phyloP scores from a whole-genome alignment of 2,888 invertebrate genomes.

The Ochropacha duplaris region DNA sequence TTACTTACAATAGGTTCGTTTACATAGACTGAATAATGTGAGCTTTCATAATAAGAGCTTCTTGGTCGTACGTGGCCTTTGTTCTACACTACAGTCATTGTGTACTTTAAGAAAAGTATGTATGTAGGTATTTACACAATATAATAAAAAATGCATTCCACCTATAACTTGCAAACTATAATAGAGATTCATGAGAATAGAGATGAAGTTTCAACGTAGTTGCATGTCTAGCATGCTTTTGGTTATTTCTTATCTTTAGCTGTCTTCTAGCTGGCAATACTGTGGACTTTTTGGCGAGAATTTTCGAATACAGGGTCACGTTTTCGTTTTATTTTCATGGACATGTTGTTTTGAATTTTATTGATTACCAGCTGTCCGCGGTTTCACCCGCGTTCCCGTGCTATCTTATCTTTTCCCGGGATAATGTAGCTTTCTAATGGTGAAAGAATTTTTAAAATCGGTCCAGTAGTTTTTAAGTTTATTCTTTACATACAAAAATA shows the following conservation, averaged over 20 bases:
- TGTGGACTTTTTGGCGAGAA: neutral
- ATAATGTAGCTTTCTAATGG: no score
- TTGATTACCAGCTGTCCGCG: no score
- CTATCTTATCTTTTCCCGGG: no score
- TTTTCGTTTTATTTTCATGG: no score
- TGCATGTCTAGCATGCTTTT: neutral
- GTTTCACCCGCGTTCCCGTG: no score
- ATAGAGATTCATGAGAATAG: no score
- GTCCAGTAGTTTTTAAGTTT: no score
- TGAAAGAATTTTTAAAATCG: no score
- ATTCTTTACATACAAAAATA: no score
- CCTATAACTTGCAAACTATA: neutral
- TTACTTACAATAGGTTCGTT: neutral
- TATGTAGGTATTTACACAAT: neutral
- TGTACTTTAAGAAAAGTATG: neutral
- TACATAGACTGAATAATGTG: neutral
- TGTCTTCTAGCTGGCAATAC: neutral
- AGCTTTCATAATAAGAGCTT: neutral
- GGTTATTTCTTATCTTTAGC: neutral
- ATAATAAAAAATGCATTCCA: neutral
- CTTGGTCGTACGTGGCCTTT: neutral
- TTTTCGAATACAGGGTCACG: no score
- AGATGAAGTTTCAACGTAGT: neutral
- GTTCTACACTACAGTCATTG: neutral
- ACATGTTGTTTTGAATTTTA: no score